Evolutionary conservation across 2,113 vertebrate species (phyloP), one percentile per base, ranked within the genome.

Genomic region (Serilophus lunatus): DNA sequence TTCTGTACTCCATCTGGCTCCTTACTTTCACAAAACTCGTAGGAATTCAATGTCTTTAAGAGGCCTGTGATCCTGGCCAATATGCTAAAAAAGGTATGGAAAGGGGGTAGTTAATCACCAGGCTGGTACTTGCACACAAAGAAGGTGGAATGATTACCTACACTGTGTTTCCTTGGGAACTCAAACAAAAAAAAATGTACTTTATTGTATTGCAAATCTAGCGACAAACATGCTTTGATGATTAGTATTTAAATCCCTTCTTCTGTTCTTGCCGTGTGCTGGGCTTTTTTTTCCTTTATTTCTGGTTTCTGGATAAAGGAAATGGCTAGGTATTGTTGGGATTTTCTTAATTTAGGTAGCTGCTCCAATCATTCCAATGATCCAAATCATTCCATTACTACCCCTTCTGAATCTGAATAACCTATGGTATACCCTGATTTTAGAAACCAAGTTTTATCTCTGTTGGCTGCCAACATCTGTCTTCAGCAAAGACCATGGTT

Each of bases 371-470:
- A 23, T 54, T 77, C 14, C 10, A 77, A 11, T 56, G 23, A 69
- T 42, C 35, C 26, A 65, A 80, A 56, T 65, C 8, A n/a, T 74
- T 84, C 69, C 20, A 36, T 91, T 54, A 29, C 23, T 87, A 60
- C n/a, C 12, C 61, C 18, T 79, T 12, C 26, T 23, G 8, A 47
- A 57, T 63, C 36, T 86, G 76, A 77, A 31, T 88, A 94, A 80
- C 45, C 53, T 82, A 88, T 95, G 56, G 53, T 40, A 40, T 72
- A 82, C 29, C 31, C 15, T 85, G 57, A 84, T 91, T 97, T 97
- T 95, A 87, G 82, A 93, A 95, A 91, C 26, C 33, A 70, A 20
- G 35, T 80, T 78, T 81, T 66, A 38, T 51, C 49, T 74, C 56
- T 87, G 9, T 85, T 86, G 64, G 18, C 84, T 82, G 90, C 90